These are phyloP conservation scores for Pachyrhynchus sulphureomaculatus DNA, from an alignment of 1,140 invertebrate species.

Conservation along the genomic window DNA sequence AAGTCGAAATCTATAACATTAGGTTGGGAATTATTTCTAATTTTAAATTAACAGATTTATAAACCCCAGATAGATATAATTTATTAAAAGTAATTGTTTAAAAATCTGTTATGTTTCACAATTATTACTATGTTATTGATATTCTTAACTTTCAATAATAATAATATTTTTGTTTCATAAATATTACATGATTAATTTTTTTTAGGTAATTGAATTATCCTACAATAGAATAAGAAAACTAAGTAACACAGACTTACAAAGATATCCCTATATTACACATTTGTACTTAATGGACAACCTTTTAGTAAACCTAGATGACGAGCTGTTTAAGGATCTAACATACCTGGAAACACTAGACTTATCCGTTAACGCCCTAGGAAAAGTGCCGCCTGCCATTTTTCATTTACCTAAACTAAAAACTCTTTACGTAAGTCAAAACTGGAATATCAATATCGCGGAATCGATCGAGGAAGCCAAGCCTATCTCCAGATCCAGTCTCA, in stretches of 20 bases:
- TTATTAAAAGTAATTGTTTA: too few species aligned
- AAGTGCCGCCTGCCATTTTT: conserved; percentile 58
- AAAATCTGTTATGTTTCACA: too few species aligned
- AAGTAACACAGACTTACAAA: conserved; percentile 55
- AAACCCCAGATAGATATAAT: too few species aligned
- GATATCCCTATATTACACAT: conserved; percentile 58
- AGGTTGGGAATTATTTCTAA: too few species aligned
- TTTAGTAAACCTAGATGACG: conserved; percentile 59
- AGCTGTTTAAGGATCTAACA: conserved; percentile 51
- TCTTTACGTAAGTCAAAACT: conserved; percentile 60
- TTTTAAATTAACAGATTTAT: too few species aligned
- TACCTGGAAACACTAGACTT: conserved; percentile 38
- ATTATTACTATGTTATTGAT: too few species aligned
- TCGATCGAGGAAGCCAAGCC: conserved; percentile 35
- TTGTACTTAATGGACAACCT: conserved; percentile 63
- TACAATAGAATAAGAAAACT: conserved; percentile 62
- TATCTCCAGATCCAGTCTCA: conserved; percentile 32
- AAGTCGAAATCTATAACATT: too few species aligned
- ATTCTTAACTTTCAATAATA: too few species aligned
- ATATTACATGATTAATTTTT: too few species aligned
- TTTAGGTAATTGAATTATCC: conserved; percentile 64
- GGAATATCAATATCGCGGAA: conserved; percentile 39
- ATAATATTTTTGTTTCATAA: too few species aligned
- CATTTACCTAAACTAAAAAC: conserved; percentile 59
- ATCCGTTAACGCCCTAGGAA: conserved; percentile 41